Evolutionary conservation across 2,113 vertebrate genomes (phyloP).

Genomic region (Thryonomys swinderianus): DNA sequence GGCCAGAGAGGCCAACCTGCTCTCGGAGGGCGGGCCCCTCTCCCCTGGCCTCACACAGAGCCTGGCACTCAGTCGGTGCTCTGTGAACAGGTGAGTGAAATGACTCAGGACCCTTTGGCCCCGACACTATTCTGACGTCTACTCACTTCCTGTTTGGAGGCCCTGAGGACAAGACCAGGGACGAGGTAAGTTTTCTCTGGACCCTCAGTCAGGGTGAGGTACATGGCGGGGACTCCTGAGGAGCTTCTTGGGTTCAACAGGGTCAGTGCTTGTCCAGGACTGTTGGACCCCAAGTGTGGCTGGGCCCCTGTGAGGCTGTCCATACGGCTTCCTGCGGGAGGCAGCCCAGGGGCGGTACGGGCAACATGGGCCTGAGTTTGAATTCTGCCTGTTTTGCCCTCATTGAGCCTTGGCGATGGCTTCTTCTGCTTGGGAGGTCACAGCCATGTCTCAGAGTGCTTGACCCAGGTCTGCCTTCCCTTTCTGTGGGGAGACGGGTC

Average conservation of each 20-base stretch:
- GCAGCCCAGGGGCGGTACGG: background rate
- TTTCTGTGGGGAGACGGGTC: background rate
- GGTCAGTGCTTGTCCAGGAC: background rate
- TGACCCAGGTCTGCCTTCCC: background rate
- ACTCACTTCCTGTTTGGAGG: background rate
- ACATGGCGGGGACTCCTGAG: fast-evolving
- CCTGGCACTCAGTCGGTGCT: background rate
- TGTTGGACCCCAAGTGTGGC: background rate
- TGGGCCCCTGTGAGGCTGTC: background rate
- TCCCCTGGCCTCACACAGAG: background rate
- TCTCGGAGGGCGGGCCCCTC: no score
- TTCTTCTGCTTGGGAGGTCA: background rate
- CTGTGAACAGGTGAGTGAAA: background rate
- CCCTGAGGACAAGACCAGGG: background rate
- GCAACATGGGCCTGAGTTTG: background rate
- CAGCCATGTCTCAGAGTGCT: background rate
- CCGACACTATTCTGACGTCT: background rate
- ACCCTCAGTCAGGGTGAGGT: background rate
- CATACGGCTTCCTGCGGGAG: background rate
- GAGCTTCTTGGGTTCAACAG: background rate
- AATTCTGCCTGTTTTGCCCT: background rate
- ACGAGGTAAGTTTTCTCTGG: background rate
- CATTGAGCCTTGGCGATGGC: background rate
- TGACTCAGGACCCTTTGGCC: background rate
- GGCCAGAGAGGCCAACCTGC: background rate